Conservation (phyloP, 2,113 vertebrate genomes). For the Sebastes fasciatus region DNA sequence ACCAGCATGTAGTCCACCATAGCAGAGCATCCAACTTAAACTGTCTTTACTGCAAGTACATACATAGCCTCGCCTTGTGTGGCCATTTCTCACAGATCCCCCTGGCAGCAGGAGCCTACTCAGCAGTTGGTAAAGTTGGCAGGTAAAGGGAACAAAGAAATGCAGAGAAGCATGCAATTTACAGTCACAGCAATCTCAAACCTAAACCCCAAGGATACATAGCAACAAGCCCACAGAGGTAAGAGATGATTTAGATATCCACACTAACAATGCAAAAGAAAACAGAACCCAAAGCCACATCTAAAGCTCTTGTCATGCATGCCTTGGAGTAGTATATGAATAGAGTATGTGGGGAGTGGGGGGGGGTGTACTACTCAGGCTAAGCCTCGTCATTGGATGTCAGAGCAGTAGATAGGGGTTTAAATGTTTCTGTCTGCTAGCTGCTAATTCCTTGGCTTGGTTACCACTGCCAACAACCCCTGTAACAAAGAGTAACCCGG, state of each 20-base stretch:
- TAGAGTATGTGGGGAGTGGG: background rate
- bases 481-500: conserved; percentile 22
- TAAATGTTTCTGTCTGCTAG: conserved; percentile 36
- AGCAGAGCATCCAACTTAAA: conserved; percentile 5
- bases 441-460: conserved; percentile 42
- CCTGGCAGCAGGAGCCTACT: conserved; percentile 35
- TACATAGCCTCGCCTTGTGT: conserved; percentile 7
- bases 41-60: background rate
- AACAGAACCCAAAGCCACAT: background rate
- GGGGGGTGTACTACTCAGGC: background rate
- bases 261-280: conserved; percentile 24
- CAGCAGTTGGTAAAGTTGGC: conserved; percentile 48
- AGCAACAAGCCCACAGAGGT: conserved; percentile 15
- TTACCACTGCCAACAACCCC: conserved; percentile 24
- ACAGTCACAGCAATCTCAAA: conserved; percentile 23
- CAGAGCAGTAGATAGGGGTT: conserved; percentile 21
- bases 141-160: conserved; percentile 49
- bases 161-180: conserved; percentile 9
- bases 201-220: conserved; percentile 21
- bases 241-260: background rate
- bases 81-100: conserved; percentile 10
- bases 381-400: conserved; percentile 28
- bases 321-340: background rate
- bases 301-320: background rate
- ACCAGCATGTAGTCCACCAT: conserved; percentile 20